Conservation (phyloP, 2,888 invertebrate species). For the Lumbricus terrestris region DNA sequence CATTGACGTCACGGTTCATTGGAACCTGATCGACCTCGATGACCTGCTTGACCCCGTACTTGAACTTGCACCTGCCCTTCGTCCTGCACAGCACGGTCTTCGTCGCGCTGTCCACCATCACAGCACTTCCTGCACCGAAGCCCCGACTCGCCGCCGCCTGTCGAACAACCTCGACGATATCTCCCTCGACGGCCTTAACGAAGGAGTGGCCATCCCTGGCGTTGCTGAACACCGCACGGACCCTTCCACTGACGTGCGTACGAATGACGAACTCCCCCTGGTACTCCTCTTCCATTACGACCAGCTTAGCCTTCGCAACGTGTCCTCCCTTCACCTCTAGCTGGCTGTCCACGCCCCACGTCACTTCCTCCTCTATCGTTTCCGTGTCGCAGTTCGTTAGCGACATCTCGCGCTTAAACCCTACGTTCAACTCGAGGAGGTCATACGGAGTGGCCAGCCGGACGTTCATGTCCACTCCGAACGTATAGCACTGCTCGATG, state of each 20-base stretch:
- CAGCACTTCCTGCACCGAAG: slow-evolving; percentile 4
- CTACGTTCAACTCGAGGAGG: slow-evolving; percentile 57
- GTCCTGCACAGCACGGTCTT: slow-evolving; percentile 23
- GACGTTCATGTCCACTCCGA: slow-evolving; percentile 58
- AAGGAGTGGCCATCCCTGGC: slow-evolving; percentile 57
- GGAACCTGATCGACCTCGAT: slow-evolving; percentile 52
- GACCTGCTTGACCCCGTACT: slow-evolving; percentile 55
- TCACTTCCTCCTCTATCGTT: slow-evolving; percentile 56
- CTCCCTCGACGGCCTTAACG: slow-evolving; percentile 51
- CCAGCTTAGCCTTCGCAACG: slow-evolving; percentile 59
- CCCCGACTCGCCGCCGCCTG: slow-evolving; percentile 40
- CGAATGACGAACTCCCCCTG: slow-evolving; percentile 55
- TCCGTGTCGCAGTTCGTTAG: slow-evolving; percentile 55
- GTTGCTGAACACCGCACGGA: slow-evolving; percentile 56
- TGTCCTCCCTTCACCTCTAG: slow-evolving; percentile 50
- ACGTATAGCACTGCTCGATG: slow-evolving; percentile 44
- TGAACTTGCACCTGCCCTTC: slow-evolving; percentile 50
- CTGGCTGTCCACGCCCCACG: slow-evolving; percentile 61
- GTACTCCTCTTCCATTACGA: slow-evolving; percentile 61
- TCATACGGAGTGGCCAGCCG: slow-evolving; percentile 61
- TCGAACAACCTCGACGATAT: slow-evolving; percentile 49
- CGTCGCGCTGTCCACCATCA: slow-evolving; percentile 19
- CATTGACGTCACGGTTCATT: neutral
- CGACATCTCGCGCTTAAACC: slow-evolving; percentile 58
- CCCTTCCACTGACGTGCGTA: slow-evolving; percentile 52